Evolutionary conservation across 1,140 invertebrate genomes (phyloP), one percentile per base, ranked within the genome.

Genomic region (Telenomus remus): DNA sequence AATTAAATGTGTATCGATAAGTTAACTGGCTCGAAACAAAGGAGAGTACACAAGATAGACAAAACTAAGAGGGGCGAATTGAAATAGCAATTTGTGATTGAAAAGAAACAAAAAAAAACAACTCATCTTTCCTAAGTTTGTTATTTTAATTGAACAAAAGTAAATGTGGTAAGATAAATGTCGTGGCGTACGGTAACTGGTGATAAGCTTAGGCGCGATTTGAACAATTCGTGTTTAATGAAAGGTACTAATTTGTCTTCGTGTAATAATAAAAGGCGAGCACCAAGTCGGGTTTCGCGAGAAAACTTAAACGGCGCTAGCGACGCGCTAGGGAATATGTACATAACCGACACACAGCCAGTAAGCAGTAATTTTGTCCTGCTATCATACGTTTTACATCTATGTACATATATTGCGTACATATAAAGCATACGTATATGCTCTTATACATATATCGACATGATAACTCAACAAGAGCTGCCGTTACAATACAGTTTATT

Each of bases 321-420:
- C 27, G 12, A 43, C 13, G 73, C 55, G 73, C 49, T 12, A 70
- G 47, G 54, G 33, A 48, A 74, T 63, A 68, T 79, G 72, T 79
- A 79, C 56, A 79, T 79, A 79, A 65, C 76, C 61, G 60, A 72
- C 16, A 63, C 68, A 78, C 75, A 80, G 75, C 78, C 75, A 80
- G 68, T 78, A 80, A 72, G 68, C 75, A 71, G 76, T 72, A 75
- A 77, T 64, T 73, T 76, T 72, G 57, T 73, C 68, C 68, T 79
- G 61, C 60, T 70, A 65, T 64, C 57, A 66, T 65, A 70, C 47
- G 13, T 44, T 13, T 14, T 13, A 44, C 43, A 60, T 35, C 73
- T 78, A 43, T 55, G 35, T 46, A 53, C 16, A 54, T 57, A 78
- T 73, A 73, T 73, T 69, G 39, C 44, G 51, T 78, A 74, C 34